Conservation (phyloP, 2,797 vertebrate genomes). For the Arctocebus calabarensis region DNA sequence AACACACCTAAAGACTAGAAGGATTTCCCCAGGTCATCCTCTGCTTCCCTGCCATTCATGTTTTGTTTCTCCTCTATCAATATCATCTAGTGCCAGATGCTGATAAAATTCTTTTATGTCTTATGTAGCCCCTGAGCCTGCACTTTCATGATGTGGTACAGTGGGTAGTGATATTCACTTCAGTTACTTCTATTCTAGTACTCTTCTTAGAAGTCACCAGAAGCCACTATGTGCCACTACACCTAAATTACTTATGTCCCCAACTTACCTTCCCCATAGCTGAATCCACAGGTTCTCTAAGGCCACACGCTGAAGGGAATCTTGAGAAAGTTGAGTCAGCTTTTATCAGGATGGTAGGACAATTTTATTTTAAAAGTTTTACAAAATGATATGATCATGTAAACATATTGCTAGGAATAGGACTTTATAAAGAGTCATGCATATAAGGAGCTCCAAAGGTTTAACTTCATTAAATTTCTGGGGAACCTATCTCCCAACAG, state of each 20-base stretch:
- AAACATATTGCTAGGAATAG: background rate
- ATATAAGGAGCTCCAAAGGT: background rate
- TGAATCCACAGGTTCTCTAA: background rate
- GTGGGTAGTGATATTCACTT: background rate
- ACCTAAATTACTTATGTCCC: background rate
- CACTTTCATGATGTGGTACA: background rate
- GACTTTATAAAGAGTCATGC: background rate
- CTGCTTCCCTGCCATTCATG: background rate
- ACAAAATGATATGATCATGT: background rate
- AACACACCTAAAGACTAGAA: background rate
- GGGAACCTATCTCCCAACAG: background rate
- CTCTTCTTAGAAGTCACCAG: background rate
- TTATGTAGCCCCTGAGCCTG: background rate
- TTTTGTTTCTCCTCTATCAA: background rate
- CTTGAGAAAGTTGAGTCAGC: background rate
- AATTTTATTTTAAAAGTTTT: background rate
- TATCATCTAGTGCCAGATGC: background rate
- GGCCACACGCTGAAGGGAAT: background rate
- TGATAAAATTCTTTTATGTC: background rate
- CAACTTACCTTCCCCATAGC: background rate
- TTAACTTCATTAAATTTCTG: background rate
- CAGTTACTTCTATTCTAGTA: background rate
- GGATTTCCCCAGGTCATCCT: background rate
- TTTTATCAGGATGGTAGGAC: background rate
- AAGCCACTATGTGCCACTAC: background rate